Base-by-base conservation (phyloP, 2,113 vertebrate species). In the Tenebrosternarchus preto region DNA sequence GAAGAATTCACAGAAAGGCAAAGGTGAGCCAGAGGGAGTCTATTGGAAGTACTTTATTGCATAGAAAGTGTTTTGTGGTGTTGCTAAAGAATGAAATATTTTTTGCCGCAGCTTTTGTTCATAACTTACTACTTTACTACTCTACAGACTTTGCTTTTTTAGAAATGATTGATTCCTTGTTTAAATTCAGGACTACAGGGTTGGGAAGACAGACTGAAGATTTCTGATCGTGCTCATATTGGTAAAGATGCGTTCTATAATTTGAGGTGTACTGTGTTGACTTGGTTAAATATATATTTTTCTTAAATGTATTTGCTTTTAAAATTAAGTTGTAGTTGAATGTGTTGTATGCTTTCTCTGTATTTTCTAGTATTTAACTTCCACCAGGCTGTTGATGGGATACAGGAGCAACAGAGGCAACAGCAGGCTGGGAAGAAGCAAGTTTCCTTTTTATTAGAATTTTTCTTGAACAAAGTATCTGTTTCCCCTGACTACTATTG, bases 181-280 rank as follows among this genome's bases (percentile, higher is more conserved):
- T 1, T 57, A 12, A 0, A 0, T 77, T 8, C 78, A 94, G 94
- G 93, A 66, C 82, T 94, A 39, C 90, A 94, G 80, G 93, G 93
- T 61, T 95, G 94, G 94, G 91, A 95, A 74, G 90, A 92, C 9
- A 82, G 94, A 56, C 84, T 94, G 12, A 94, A 93, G 88, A 94
- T 95, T 78, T 95, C 94, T 5, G 94, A 94, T 43, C 91, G 94
- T 15, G 93, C 93, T 16, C 94, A 95, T 87, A 92, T 94, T 12
- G 94, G 93, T 94, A 85, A n/a, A 88, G 88, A 88, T 80, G 7
- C n/a, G 17, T 50, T 77, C 43, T 61, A 17, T 64, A 4, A 53
- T 56, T 57, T 9, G 29, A 4, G 8, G 5, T 69, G 50, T 22
- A 17, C 1, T 59, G 1, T 2, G 5, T 57, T 46, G 15, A 27